Conservation (phyloP, 2,888 invertebrate genomes). For the Ochropleura leucogaster region DNA sequence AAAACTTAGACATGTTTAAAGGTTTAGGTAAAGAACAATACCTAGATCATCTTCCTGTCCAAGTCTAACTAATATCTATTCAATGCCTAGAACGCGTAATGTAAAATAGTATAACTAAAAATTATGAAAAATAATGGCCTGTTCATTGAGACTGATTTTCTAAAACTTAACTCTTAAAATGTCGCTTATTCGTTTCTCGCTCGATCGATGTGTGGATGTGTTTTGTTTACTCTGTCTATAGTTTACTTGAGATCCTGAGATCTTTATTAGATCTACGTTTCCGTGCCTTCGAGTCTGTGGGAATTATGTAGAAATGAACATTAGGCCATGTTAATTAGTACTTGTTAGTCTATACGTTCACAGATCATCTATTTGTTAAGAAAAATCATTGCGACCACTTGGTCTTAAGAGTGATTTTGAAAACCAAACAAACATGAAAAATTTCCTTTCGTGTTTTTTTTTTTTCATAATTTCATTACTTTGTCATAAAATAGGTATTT, state of each 20-base stretch:
- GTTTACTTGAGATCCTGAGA: slow-evolving; percentile 54
- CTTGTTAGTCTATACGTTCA: slow-evolving; percentile 23
- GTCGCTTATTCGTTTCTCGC: slow-evolving; percentile 72
- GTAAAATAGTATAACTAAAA: slow-evolving; percentile 79
- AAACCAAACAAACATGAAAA: slow-evolving; percentile 7
- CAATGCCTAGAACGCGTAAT: slow-evolving; percentile 72
- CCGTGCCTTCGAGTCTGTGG: slow-evolving; percentile 67
- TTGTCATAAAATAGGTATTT: slow-evolving; percentile 43
- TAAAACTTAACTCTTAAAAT: slow-evolving; percentile 85
- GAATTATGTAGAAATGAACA: slow-evolving; percentile 60
- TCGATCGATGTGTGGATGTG: slow-evolving; percentile 68
- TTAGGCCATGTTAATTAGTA: slow-evolving; percentile 54
- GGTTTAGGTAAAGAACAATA: slow-evolving; percentile 23
- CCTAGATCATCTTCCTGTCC: slow-evolving; percentile 34
- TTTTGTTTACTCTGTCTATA: slow-evolving; percentile 58
- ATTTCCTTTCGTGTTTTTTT: too few species aligned
- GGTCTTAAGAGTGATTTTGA: slow-evolving; percentile 9
- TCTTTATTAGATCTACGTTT: slow-evolving; percentile 59
- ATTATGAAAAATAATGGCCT: slow-evolving; percentile 86
- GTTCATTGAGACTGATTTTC: slow-evolving; percentile 90
- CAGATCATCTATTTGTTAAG: slow-evolving; percentile 23
- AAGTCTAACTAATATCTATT: slow-evolving; percentile 56
- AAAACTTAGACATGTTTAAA: slow-evolving; percentile 38
- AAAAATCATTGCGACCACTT: slow-evolving; percentile 10
- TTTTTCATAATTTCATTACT: slow-evolving; percentile 20